Evolutionary conservation across 23 tunicate species (phyloP).

Genomic region (Corella eumyota): DNA sequence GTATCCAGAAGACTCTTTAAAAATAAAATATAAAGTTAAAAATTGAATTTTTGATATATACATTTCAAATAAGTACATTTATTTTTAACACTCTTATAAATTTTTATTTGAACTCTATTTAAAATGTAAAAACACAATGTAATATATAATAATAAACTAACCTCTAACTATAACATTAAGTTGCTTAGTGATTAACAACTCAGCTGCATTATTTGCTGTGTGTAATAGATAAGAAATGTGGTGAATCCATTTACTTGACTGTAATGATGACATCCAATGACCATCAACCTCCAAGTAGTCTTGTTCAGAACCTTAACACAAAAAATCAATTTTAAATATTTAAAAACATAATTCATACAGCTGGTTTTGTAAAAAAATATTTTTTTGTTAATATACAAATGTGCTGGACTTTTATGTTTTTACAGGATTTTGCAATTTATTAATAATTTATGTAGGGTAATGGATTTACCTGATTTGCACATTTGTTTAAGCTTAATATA

Average conservation of each 20-base stretch:
- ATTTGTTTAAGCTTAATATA: slow-evolving; percentile 42
- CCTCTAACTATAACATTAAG: slow-evolving; percentile 46
- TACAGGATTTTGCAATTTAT: background rate
- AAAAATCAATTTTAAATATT: background rate
- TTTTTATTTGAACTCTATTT: no score
- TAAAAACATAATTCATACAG: background rate
- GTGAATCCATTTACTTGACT: slow-evolving; percentile 57
- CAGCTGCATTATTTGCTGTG: slow-evolving; percentile 34
- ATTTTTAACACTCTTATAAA: no score
- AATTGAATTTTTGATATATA: background rate
- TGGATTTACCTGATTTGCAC: slow-evolving; percentile 38
- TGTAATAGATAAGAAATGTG: slow-evolving; percentile 27
- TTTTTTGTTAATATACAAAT: no score
- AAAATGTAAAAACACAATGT: no score
- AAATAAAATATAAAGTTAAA: background rate
- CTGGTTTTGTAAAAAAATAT: background rate
- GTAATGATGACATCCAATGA: slow-evolving; percentile 34
- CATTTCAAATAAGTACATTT: background rate
- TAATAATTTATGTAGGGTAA: background rate
- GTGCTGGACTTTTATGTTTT: no score
- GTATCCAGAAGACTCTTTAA: slow-evolving; percentile 49
- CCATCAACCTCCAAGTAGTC: slow-evolving; percentile 47
- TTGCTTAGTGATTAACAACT: slow-evolving; percentile 9
- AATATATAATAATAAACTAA: background rate
- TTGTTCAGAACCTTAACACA: slow-evolving; percentile 17